Evolutionary conservation across 2,113 vertebrate species (phyloP), one percentile per base, ranked within the genome.

Genomic region (Cinclus mexicanus): DNA sequence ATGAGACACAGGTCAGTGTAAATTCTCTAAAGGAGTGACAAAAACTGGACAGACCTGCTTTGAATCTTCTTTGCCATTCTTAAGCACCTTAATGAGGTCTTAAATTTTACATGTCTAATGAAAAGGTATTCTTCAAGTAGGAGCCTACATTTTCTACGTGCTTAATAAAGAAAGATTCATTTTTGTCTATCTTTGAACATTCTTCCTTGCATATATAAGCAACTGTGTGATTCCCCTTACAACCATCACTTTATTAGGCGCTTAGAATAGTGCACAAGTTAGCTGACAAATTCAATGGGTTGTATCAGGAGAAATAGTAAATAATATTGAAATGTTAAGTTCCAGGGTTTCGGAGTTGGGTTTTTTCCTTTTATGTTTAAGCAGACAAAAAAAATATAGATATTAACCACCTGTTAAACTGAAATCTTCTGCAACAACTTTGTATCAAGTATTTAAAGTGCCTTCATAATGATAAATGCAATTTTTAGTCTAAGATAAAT

Each of bases 311-410:
- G 21, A 76, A 75, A 78, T 12, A 81, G 0, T 11, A 89, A 59
- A 44, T 17, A 63, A 59, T 76, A 72, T 7, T 28, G 31, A 71
- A 80, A 20, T n/a, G 4, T 41, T 63, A 42, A 63, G 2, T 46
- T 87, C 46, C 57, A 65, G 7, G 4, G 0, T 55, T n/a, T 26
- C 10, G 10, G 13, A 11, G 4, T 9, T 46, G 8, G 2, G 0
- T 1, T 56, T 63, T 14, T n/a, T 46, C 10, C 21, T 29, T 56
- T 74, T 64, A 13, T 57, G 49, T 70, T 56, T 39, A 82, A 88
- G 70, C 4, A 24, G 65, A 64, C 10, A 78, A 52, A 8, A 63
- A 52, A 39, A 47, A 33, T 29, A 67, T 1, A 56, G 1, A 50
- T 18, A 5, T 71, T 13, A 80, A 79, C 29, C 4, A 33, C 5